Percentiles rank a stretch among this genome's conserved stretches.
Evolutionary conservation across 2,888 invertebrate species (phyloP).

Genomic region (Agrochola macilenta): DNA sequence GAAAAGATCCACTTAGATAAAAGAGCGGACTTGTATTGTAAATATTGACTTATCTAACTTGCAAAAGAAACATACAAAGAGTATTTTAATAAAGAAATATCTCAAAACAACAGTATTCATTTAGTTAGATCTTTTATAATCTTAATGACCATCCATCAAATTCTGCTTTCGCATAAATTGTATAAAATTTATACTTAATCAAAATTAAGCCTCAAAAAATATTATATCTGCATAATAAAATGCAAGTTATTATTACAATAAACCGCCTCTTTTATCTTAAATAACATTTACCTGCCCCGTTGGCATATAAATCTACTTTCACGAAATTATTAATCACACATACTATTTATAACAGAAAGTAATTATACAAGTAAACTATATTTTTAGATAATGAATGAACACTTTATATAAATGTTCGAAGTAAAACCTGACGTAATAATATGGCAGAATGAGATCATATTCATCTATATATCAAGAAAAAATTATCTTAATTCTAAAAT

Average conservation of each 20-base stretch:
- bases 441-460: background rate
- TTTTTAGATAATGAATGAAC: background rate
- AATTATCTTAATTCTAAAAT: background rate
- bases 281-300: slow-evolving; percentile 36
- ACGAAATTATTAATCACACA: slow-evolving; percentile 28
- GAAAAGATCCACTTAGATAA: slow-evolving; percentile 7
- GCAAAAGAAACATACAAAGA: background rate
- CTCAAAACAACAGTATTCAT: background rate
- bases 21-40: no score
- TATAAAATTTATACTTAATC: background rate
- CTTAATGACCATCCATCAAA: background rate
- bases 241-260: slow-evolving; percentile 20
- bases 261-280: slow-evolving; percentile 37
- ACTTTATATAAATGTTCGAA: background rate
- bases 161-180: slow-evolving; percentile 1
- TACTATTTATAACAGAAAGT: slow-evolving; percentile 1
- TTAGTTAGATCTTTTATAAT: background rate
- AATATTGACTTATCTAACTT: background rate
- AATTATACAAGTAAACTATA: background rate
- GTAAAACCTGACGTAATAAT: background rate
- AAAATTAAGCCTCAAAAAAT: background rate
- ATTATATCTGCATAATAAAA: slow-evolving; percentile 14
- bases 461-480: background rate
- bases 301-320: slow-evolving; percentile 52
- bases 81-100: background rate